Conservation (phyloP, 2,888 invertebrate species). For the Polydrusus pterygomalis region DNA sequence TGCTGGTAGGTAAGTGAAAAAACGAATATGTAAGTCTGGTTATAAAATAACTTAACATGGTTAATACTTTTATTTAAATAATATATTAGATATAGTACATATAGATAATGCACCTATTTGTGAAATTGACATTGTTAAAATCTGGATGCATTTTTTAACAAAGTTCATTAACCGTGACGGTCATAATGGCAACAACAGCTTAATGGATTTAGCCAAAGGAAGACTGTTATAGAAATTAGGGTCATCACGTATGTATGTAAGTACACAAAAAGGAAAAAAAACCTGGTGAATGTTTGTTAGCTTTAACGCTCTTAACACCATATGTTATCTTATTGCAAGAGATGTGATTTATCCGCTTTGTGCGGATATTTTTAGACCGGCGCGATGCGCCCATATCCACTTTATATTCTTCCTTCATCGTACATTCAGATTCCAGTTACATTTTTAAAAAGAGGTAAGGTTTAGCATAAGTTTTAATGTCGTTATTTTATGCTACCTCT, state of each 20-base stretch:
- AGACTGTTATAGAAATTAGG: conserved; percentile 22
- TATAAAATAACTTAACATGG: too few relatives aligned
- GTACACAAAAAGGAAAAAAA: conserved; percentile 20
- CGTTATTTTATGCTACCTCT: neutral
- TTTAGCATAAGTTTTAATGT: neutral
- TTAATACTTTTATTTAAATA: too few relatives aligned
- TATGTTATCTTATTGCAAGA: conserved; percentile 25
- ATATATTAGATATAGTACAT: too few relatives aligned
- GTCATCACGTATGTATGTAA: conserved; percentile 14
- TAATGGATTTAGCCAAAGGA: neutral
- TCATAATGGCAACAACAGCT: conserved; percentile 14
- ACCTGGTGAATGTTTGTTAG: conserved; percentile 24
- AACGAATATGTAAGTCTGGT: too few relatives aligned
- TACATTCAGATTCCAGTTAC: neutral
- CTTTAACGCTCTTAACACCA: conserved; percentile 27
- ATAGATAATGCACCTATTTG: too few relatives aligned
- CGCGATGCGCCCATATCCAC: conserved; percentile 13
- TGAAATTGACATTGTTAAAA: too few relatives aligned
- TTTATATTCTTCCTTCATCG: conserved; percentile 13
- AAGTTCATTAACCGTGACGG: neutral
- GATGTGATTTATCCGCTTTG: conserved; percentile 36
- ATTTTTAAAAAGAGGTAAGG: neutral
- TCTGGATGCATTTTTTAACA: neutral
- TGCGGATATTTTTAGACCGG: conserved; percentile 29
- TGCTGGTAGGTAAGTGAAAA: too few relatives aligned